A percentile compares a stretch with the other conserved stretches of the same genome.
Conservation (phyloP, 2,797 vertebrate species). For the Sarcoramphus papa region DNA sequence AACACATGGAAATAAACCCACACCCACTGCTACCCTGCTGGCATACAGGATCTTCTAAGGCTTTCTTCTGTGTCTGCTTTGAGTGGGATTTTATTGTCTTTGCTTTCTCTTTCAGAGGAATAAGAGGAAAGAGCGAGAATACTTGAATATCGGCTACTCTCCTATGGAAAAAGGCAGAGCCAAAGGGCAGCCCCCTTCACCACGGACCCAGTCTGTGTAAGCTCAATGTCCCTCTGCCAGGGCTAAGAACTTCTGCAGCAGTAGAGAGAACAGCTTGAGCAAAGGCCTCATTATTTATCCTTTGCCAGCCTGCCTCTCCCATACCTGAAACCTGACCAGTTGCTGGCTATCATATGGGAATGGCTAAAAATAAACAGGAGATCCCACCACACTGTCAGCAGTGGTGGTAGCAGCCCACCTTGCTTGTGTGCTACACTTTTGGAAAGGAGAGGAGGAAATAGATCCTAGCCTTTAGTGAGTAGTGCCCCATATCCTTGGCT, state of each 20-base stretch:
- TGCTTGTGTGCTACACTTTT: fast-evolving
- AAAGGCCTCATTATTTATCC: not conserved
- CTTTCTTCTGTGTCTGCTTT: not conserved
- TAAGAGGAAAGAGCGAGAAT: slow-evolving; percentile 82
- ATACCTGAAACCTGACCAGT: not conserved
- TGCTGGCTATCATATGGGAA: fast-evolving
- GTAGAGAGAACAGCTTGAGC: not conserved
- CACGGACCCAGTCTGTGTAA: slow-evolving; percentile 74
- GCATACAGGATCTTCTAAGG: not conserved
- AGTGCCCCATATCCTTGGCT: not conserved
- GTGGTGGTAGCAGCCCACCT: not conserved
- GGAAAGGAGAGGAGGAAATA: not conserved
- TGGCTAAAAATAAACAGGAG: not conserved
- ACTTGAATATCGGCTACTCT: slow-evolving; percentile 82
- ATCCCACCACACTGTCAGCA: not conserved
- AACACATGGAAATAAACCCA: not conserved
- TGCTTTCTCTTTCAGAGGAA: slow-evolving; percentile 67
- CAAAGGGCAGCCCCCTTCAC: slow-evolving; percentile 72
- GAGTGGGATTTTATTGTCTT: not conserved
- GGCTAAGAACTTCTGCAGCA: not conserved
- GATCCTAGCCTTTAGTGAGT: not conserved
- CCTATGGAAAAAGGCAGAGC: slow-evolving; percentile 77
- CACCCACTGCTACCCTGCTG: not conserved
- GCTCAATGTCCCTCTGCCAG: not conserved
- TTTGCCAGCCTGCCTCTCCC: not conserved